Base-by-base conservation (phyloP, 2,888 invertebrate species). In the Mycalesis mineus region DNA sequence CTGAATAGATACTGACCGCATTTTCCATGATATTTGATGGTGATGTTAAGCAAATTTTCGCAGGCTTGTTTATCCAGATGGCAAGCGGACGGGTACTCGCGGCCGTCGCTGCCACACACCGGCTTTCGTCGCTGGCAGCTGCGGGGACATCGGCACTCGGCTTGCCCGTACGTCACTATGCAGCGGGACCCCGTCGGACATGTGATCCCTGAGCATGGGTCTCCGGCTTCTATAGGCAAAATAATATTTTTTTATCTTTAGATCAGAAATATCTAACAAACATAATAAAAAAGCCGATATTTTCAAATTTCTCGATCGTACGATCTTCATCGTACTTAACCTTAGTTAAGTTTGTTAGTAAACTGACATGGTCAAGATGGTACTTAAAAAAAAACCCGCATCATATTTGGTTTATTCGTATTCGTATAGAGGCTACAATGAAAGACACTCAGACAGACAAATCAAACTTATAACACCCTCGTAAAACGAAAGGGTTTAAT, bases 41-140 rank as follows among this genome's bases (percentile, higher is more conserved):
- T 94, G 67, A 97, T 92, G 75, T 95, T 95, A 61, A 92, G 90
- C 65, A 93, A 92, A 68, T 92, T 92, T 62, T 92, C 91, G 80
- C 97, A 98, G 2, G 96, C 94, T 40, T 93, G 92, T 69, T 93
- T 92, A 72, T 95, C 93, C 92, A 97, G 95, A 78, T 96, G 94
- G 75, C 97, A 97, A 39, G 94, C 93, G 74, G 96, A 96, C 37
- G 95, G 92, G 82, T 97, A 97, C 63, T 97, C 93, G 70, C 94
- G 93, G 6, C 96, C 96, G 78, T 97, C 97, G 13, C 95, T 95
- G 22, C 96, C 97, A 74, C 97, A 97, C 7, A 96, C 96, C 4
- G 96, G 95, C 72, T 96, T 94, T 70, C 94, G 93, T 77, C 92
- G 92, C 64, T 94, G 94, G 63, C 89, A 89, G 61, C 79, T 87